Evolutionary conservation across 2,888 invertebrate genomes (phyloP).

Genomic region (Apeira syringaria): DNA sequence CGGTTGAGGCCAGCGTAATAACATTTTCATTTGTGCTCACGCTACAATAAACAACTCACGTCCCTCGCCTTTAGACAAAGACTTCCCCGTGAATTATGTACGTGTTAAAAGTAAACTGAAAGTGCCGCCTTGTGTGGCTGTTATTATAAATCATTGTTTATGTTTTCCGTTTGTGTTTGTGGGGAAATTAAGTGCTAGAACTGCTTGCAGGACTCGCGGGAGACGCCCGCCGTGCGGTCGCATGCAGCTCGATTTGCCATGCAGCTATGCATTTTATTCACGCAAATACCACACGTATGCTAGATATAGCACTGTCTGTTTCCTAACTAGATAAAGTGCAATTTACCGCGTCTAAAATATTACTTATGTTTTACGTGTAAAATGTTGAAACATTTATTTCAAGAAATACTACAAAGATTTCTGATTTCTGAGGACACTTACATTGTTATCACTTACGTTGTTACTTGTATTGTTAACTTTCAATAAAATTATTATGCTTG

Average conservation of each 20-base stretch:
- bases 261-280: conserved; percentile 36
- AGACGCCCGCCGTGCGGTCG: conserved; percentile 55
- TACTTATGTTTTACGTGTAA: no score
- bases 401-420: no score
- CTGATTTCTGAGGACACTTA: no score
- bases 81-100: conserved; percentile 81
- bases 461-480: no score
- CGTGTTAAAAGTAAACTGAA: conserved; percentile 84
- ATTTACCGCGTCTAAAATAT: no score
- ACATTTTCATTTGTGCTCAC: conserved; percentile 82
- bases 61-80: conserved; percentile 81
- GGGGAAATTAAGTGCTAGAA: conserved; percentile 77
- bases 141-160: conserved; percentile 84
- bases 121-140: conserved; percentile 80
- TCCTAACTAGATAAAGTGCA: conserved; percentile 17
- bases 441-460: no score
- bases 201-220: conserved; percentile 62
- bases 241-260: conserved; percentile 51
- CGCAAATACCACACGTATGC: conserved; percentile 35
- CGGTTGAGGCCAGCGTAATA: conserved; percentile 72
- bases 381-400: no score
- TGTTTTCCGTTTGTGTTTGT: conserved; percentile 82
- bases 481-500: no score
- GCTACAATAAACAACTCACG: conserved; percentile 83
- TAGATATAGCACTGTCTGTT: conserved; percentile 25